Base-by-base conservation (phyloP, 2,888 invertebrate species). In the Dysmachus trigonus region DNA sequence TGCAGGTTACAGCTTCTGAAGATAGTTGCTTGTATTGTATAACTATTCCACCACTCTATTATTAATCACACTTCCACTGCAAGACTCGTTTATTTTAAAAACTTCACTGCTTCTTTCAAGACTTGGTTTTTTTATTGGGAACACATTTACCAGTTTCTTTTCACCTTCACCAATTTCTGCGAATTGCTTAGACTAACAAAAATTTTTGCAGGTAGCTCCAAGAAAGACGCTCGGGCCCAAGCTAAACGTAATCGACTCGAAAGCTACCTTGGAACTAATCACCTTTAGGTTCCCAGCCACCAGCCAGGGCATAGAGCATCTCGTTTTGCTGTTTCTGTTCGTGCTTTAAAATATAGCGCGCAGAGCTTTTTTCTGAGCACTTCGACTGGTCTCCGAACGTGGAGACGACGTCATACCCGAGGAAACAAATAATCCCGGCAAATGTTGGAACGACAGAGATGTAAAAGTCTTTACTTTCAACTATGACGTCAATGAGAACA, bases 241-340 rank as follows among this genome's bases (percentile, higher is more conserved):
- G 2, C 41, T 8, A 38, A 33, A 76, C 38, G 10, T 79, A 27
- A 31, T 51, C 41, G 47, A 79, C 51, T 30, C 79, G 47, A 79
- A 79, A 79, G 79, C 51, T 79, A 47, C 51, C 79, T 79, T 79
- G 79, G 47, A 79, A 79, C 79, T 79, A 79, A 79, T 79, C 79
- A 27, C 47, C 79, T 79, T 41, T 76, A 35, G 35, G 22, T 76
- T 76, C 38, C 79, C 38, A 73, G 62, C 62, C 33, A 73, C 73
- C 31, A 33, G 30, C 79, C 79, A 79, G 79, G 79, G 79, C 18
- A 27, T 77, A 22, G 15, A 41, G 38, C 47, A 77, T 41, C 22
- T 30, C 38, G 8, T 77, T 18, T 18, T 41, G 41, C 33, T 77
- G 18, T 18, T 41, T 30, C 22, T 47, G 77, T 13, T 38, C 38